Base-by-base conservation (phyloP, 92 coral and sea anemone species). In the Palythoa caribaeorum region DNA sequence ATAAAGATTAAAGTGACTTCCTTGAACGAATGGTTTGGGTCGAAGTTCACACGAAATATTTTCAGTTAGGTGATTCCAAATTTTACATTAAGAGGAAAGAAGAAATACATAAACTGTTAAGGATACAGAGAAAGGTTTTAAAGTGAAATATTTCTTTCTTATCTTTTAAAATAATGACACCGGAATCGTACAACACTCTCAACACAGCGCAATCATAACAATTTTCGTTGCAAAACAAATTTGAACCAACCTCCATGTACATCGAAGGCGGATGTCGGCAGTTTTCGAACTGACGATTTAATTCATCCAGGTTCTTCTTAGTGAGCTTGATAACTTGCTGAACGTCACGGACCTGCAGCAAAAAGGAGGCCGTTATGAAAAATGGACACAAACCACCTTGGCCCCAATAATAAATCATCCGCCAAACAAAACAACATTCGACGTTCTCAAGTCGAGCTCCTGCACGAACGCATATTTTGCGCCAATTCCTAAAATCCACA, bases 261-360 rank as follows among this genome's bases (percentile, higher is more conserved):
- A 97, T 97, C 37, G 99, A 97, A 52, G 99, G 99, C 59, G 99
- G 99, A 90, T 97, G 98, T 73, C 90, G 96, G 21, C 94, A 90
- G 53, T 96, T 92, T 10, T 90, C 87, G 73, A 95, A 95, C 89
- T 97, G 97, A 38, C 98, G 97, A 77, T 97, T 95, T 14, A 97
- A 92, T 83, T 97, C 93, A 40, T 97, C 96, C 78, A 97, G 77
- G 84, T 97, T 97, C 84, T 95, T 96, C 83, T 93, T 92, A 44
- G 98, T 95, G 51, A 97, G 97, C 71, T 93, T 89, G 79, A 97
- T 97, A 74, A 97, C 99, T 86, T 97, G 94, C 70, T 97, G 98
- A 74, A 97, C 93, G 69, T 92, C 93, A 79, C 93, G 92, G 66
- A 95, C 99, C 98, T 95, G 94, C 92, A 93, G 84, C 87, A 50